Percentiles rank a stretch among this genome's conserved stretches.
These are phyloP conservation scores for Mya arenaria DNA, from an alignment of 1,140 invertebrate species.

Conservation along the genomic window DNA sequence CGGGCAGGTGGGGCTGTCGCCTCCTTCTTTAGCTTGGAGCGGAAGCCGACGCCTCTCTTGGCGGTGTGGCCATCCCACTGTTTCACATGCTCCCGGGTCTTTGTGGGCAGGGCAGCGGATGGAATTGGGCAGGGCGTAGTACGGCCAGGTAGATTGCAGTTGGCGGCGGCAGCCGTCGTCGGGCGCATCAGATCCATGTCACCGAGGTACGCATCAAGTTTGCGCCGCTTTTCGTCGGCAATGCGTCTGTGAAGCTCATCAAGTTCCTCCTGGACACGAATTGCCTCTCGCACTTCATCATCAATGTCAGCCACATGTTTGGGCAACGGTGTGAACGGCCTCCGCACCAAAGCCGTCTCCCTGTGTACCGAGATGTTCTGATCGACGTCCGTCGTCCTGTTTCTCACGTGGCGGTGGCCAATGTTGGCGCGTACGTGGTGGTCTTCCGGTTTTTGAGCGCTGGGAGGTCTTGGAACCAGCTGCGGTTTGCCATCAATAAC, in stretches of 20 bases:
- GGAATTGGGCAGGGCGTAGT: neutral
- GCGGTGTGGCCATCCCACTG: neutral
- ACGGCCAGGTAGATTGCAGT: neutral
- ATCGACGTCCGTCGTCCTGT: neutral
- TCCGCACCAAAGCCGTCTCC: neutral
- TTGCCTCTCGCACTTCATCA: neutral
- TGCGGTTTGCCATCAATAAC: too few species aligned
- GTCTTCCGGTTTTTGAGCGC: neutral
- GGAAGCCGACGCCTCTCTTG: constrained; percentile 8
- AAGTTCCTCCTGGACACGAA: neutral
- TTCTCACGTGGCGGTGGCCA: neutral
- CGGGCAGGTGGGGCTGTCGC: neutral
- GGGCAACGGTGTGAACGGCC: neutral
- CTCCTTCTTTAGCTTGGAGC: constrained; percentile 9
- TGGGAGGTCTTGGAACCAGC: too few species aligned
- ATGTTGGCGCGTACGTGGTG: neutral
- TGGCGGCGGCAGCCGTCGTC: neutral
- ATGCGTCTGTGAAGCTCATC: neutral
- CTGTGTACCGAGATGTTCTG: constrained; percentile 11
- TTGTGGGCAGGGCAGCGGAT: neutral
- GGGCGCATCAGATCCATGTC: neutral
- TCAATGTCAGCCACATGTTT: constrained; percentile 4
- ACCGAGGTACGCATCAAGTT: neutral
- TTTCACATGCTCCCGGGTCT: neutral
- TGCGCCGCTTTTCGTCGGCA: neutral